phyloP scores from a whole-genome alignment of 2,797 vertebrate genomes.

The Meda fulgida region DNA sequence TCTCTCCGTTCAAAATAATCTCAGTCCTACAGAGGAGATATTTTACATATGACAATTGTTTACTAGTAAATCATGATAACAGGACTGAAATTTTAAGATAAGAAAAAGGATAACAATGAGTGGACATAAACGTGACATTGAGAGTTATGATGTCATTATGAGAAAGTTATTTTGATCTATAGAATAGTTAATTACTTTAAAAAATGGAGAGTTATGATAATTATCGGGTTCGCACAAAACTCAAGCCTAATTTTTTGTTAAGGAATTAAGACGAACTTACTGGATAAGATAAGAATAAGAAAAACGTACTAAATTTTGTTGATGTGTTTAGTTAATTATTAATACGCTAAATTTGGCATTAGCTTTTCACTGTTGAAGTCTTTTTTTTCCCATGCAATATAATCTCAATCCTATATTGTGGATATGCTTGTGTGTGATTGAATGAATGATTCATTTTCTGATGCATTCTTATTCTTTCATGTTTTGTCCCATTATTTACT shows the following conservation, averaged over 20 bases:
- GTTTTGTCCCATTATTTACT: not conserved
- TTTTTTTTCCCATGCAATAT: not conserved
- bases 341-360: not conserved
- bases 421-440: not conserved
- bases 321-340: not conserved
- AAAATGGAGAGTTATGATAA: not conserved
- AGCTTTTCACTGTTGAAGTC: not conserved
- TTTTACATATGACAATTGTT: not conserved
- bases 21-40: not conserved
- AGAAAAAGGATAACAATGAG: not conserved
- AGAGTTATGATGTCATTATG: not conserved
- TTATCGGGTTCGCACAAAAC: not conserved
- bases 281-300: not conserved
- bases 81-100: not conserved
- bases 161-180: not conserved
- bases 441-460: not conserved
- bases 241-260: not conserved
- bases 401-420: not conserved
- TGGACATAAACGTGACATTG: not conserved
- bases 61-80: not conserved
- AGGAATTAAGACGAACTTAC: not conserved
- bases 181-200: not conserved
- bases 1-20: conserved; percentile 39
- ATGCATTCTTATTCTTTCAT: not conserved
- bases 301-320: not conserved